These are phyloP conservation scores for Macrophya annulata DNA, from an alignment of 2,888 invertebrate species.

Conservation along the genomic window DNA sequence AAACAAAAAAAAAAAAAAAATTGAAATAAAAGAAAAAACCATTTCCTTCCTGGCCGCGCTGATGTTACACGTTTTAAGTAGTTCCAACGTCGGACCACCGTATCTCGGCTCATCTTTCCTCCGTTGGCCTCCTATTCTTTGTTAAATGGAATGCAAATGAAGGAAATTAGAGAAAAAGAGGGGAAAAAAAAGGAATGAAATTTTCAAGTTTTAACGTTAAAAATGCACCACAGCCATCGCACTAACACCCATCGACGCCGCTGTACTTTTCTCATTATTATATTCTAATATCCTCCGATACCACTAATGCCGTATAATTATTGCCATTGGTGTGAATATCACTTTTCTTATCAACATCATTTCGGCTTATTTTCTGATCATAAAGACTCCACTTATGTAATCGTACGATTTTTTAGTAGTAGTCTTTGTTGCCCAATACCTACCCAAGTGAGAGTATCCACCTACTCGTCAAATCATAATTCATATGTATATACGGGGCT, in stretches of 20 bases:
- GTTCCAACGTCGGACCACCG: constrained; percentile 23
- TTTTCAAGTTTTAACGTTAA: constrained; percentile 65
- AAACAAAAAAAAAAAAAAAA: background rate
- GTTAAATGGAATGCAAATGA: constrained; percentile 68
- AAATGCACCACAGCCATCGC: constrained; percentile 63
- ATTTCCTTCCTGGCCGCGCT: background rate
- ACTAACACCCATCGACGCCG: background rate
- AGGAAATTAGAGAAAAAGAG: constrained; percentile 59
- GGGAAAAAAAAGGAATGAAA: constrained; percentile 39
- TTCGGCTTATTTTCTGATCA: constrained; percentile 8
- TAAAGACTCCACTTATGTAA: background rate
- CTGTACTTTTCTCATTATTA: background rate
- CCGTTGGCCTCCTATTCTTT: constrained; percentile 51
- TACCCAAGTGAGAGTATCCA: background rate
- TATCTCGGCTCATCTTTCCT: constrained; percentile 50
- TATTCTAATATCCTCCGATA: constrained; percentile 10
- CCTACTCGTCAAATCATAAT: background rate
- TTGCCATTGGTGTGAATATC: constrained; percentile 27
- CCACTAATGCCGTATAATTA: constrained; percentile 41
- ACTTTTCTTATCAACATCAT: constrained; percentile 21
- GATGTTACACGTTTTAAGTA: constrained; percentile 58
- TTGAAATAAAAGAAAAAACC: background rate
- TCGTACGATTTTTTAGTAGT: background rate
- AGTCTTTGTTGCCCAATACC: background rate
- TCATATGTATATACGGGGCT: background rate